Percentiles rank a stretch among this genome's conserved stretches.
These are phyloP conservation scores for Notolepis coatsorum DNA, from an alignment of 2,797 vertebrate genomes.

Conservation along the genomic window DNA sequence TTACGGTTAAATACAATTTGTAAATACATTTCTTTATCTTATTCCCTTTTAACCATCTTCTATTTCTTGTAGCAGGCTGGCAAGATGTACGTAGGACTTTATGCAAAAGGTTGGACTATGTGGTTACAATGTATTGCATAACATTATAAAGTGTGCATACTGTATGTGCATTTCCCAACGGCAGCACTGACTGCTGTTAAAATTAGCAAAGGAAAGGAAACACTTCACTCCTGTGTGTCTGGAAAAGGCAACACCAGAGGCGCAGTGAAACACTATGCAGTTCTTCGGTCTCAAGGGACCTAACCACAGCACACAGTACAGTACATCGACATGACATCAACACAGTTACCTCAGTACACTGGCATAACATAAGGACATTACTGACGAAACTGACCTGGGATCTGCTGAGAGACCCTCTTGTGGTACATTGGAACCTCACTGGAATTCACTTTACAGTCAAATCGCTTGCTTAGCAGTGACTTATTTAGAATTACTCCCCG, in stretches of 20 bases:
- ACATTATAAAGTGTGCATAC: not conserved
- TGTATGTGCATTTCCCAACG: constrained; percentile 24
- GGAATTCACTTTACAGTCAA: not conserved
- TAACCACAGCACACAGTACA: constrained; percentile 6
- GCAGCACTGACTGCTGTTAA: constrained; percentile 39
- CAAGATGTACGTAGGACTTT: not conserved
- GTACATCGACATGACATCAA: constrained; percentile 3
- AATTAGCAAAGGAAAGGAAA: constrained; percentile 61
- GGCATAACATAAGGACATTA: too few species aligned
- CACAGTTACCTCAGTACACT: too few species aligned
- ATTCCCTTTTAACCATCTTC: too few species aligned
- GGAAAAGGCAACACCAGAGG: constrained; percentile 37
- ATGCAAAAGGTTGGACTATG: constrained; percentile 7
- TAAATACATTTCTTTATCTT: too few species aligned
- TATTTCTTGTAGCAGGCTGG: too few species aligned
- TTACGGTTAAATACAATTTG: too few species aligned
- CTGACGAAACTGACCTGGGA: not conserved
- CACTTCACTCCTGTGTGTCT: constrained; percentile 53
- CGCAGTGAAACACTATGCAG: constrained; percentile 31
- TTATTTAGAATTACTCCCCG: too few species aligned
- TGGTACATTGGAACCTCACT: too few species aligned
- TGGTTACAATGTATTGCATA: not conserved
- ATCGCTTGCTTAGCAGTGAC: not conserved
- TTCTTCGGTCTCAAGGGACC: constrained; percentile 12
- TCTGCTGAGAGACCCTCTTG: not conserved